A percentile compares a stretch with the other conserved stretches of the same genome.
Conservation (phyloP, 2,113 vertebrate species). For the Halcyon senegalensis region DNA sequence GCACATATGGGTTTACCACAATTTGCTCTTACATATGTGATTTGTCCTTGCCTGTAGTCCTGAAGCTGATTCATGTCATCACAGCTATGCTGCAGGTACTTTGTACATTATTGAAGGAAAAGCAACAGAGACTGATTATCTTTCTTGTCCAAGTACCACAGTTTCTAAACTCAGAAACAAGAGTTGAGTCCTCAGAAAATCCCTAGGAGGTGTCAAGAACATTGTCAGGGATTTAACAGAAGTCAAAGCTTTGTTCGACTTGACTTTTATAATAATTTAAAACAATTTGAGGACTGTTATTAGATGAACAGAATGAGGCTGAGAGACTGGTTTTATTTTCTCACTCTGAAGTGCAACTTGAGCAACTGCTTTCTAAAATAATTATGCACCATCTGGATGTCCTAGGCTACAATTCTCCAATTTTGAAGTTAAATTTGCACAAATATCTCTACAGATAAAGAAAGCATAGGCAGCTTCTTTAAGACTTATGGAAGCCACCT, state of each 20-base stretch:
- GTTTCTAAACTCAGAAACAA: neutral
- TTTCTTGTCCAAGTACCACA: neutral
- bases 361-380: neutral
- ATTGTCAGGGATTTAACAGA: neutral
- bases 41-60: neutral
- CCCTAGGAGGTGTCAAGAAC: neutral
- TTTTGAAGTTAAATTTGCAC: neutral
- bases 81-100: neutral
- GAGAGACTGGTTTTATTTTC: neutral
- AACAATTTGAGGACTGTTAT: neutral
- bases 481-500: neutral
- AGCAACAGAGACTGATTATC: neutral
- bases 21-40: neutral
- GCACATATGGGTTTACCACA: neutral
- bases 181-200: neutral
- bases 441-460: neutral
- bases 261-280: neutral
- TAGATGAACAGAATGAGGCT: neutral
- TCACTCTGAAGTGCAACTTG: neutral
- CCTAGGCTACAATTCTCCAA: rapidly evolving
- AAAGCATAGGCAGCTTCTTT: neutral
- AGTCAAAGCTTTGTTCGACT: neutral
- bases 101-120: neutral
- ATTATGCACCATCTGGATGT: rapidly evolving
- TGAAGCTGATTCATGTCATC: neutral